Evolutionary conservation across 2,113 vertebrate species (phyloP).

Genomic region (Pogonocichla stellata): DNA sequence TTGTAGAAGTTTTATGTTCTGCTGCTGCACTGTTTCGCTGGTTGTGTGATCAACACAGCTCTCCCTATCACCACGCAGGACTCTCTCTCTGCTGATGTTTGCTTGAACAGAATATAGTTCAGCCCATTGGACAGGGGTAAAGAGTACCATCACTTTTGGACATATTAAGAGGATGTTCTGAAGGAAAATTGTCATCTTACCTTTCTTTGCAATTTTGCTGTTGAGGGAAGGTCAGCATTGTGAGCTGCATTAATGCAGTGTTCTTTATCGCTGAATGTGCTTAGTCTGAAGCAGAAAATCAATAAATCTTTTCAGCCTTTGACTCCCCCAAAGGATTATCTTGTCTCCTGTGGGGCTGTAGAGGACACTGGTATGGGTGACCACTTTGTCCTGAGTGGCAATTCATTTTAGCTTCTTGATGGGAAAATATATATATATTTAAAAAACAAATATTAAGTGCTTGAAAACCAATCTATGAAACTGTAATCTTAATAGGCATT

Average conservation of each 20-base stretch:
- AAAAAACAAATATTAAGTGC: background rate
- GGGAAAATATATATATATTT: background rate
- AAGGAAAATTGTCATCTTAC: background rate
- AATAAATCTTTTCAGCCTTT: background rate
- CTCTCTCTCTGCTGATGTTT: background rate
- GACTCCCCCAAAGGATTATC: background rate
- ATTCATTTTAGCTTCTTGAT: background rate
- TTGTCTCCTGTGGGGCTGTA: background rate
- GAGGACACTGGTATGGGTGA: background rate
- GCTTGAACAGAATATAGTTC: background rate
- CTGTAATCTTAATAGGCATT: background rate
- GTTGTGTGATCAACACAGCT: background rate
- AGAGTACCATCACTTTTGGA: background rate
- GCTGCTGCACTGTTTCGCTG: background rate
- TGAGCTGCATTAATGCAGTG: background rate
- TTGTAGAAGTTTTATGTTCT: background rate
- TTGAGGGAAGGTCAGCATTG: background rate
- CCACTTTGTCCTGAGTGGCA: background rate
- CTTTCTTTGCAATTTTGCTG: background rate
- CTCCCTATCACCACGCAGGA: background rate
- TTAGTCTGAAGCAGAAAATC: constrained; percentile 15
- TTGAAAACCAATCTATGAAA: background rate
- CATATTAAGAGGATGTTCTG: background rate
- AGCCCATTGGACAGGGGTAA: background rate
- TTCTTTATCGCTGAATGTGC: background rate